These are phyloP conservation scores for Sardinella longiceps DNA, from an alignment of 2,797 vertebrate species.

Conservation along the genomic window DNA sequence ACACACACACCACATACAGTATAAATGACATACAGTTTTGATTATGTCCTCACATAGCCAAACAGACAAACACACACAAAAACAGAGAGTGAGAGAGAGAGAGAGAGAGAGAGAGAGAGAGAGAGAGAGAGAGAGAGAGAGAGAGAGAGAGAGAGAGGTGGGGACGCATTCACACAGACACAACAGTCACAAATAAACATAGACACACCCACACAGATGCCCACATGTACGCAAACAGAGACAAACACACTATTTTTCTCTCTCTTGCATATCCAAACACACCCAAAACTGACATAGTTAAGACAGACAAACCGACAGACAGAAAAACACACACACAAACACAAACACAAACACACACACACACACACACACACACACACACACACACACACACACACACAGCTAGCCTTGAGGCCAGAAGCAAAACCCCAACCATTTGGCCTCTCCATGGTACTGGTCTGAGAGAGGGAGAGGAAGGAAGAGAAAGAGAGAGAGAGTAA, in stretches of 20 bases:
- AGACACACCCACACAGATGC: too few relatives aligned
- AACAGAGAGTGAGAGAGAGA: neutral
- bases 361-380: conserved; percentile 6
- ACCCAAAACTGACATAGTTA: too few relatives aligned
- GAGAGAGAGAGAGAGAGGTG: neutral
- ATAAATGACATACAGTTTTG: neutral
- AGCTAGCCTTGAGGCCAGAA: neutral
- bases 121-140: neutral
- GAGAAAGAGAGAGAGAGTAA: neutral
- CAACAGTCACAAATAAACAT: too few relatives aligned
- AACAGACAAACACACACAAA: neutral
- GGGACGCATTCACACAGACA: too few relatives aligned
- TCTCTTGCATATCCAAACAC: neutral
- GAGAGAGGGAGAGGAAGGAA: neutral
- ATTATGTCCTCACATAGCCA: too few relatives aligned
- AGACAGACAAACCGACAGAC: too few relatives aligned
- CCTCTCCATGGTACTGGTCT: neutral
- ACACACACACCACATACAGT: neutral
- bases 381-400: neutral
- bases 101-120: neutral
- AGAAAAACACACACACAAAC: neutral
- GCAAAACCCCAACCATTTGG: neutral
- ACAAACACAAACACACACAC: neutral
- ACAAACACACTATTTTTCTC: too few relatives aligned
- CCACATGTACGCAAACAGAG: too few relatives aligned